Base-by-base conservation (phyloP, 2,888 invertebrate species). In the Metacarcinus magister region DNA sequence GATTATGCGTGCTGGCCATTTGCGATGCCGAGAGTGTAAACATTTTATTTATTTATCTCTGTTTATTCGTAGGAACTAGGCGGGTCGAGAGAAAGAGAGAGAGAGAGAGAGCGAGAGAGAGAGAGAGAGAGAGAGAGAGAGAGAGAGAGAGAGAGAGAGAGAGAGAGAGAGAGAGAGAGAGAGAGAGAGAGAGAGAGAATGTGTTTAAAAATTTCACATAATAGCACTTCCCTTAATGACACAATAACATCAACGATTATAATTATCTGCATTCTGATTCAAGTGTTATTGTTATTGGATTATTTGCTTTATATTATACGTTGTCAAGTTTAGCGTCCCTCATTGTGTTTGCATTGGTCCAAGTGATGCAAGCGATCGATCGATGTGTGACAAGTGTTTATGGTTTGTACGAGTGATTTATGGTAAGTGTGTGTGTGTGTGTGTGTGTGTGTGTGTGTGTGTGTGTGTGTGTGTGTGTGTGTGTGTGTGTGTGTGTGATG, bases 61-160 rank as follows among this genome's bases (percentile, higher is more conserved):
- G 8, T 54, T 13, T 54, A 54, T n/a, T n/a, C 8, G 54, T 13
- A 13, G 54, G 54, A 8, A n/a, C n/a, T n/a, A n/a, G n/a, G n/a
- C n/a, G n/a, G n/a, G n/a, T n/a, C 67, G n/a, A 67, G 67, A 67
- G 67, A 67, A n/a, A 67, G 67, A 67, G 67, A 67, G 67, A 67
- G 67, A 67, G 67, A 67, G 67, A 67, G 67, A 67, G 67, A 67
- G 67, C 19, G 67, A 67, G 67, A 67, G 67, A 67, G 67, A 67
- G 67, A 67, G 67, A 67, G 67, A 67, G 67, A 67, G 67, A n/a
- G n/a, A 7, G 60, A 60, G 60, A 60, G 60, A 60, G 60, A 60
- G 60, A 60, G 60, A 60, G n/a, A 67, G n/a, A 7, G n/a, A 7
- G n/a, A n/a, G 10, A 3, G 23, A 67, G 23, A 67, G 23, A 67